Base-by-base conservation (phyloP, 2,888 invertebrate species). In the Drosophila gaucha region DNA sequence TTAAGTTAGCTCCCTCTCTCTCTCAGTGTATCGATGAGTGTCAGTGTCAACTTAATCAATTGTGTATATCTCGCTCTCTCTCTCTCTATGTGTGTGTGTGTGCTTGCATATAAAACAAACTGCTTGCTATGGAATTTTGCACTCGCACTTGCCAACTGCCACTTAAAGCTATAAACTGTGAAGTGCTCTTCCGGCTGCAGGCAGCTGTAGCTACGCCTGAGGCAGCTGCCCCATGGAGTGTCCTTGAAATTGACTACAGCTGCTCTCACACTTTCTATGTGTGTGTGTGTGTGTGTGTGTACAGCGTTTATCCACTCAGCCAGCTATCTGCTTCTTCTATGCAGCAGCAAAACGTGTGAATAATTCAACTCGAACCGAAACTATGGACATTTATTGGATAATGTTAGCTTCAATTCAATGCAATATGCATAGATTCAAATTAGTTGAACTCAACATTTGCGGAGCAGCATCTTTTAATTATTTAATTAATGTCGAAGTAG, bases 161-260 rank as follows among this genome's bases (percentile, higher is more conserved):
- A 86, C 88, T 88, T 67, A 65, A 75, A 71, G 82, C 82, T 86
- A 78, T 86, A 84, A 84, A 88, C 86, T 86, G 78, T 86, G 78
- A 80, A 85, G 84, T 70, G 86, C 86, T 56, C 80, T 86, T 86
- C 66, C 69, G 67, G 67, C 65, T 77, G 51, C 56, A 51, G 41
- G 56, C 62, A 57, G 47, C 60, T 24, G 56, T 58, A 57, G 47
- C 60, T 24, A 20, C 52, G 49, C 60, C 64, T 80, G 60, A 70
- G 70, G 74, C 78, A 80, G 84, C 86, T 86, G 86, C 71, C 67
- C 80, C 88, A 80, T 78, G 55, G 76, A 85, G 84, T 72, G 88
- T 67, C 75, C 88, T 86, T 86, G 84, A 86, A 83, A 83, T 74
- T 62, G 80, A 73, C 67, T 88, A 72, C 59, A 69, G 68, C 70